These are phyloP conservation scores for Parochlus steinenii DNA, from an alignment of 2,888 invertebrate genomes.

Conservation along the genomic window DNA sequence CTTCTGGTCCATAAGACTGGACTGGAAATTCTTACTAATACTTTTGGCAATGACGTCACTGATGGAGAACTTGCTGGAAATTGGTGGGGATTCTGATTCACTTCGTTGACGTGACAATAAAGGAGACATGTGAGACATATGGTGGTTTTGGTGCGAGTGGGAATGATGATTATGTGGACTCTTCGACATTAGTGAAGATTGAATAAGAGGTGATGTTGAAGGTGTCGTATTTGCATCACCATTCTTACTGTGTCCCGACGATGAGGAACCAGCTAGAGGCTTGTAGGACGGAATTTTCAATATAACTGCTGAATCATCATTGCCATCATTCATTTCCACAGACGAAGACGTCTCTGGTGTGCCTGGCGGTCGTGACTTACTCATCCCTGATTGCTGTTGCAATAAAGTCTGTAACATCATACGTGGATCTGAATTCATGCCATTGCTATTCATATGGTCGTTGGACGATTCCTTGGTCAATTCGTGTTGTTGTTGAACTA, in stretches of 20 bases:
- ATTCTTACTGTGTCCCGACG: conserved; percentile 17
- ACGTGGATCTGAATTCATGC: conserved; percentile 17
- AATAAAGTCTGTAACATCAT: conserved; percentile 15
- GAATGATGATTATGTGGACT: conserved; percentile 20
- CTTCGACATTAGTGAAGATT: conserved; percentile 2
- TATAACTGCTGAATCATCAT: conserved; percentile 51
- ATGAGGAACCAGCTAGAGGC: conserved; percentile 33
- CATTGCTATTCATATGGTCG: conserved; percentile 15
- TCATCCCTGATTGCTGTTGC: conserved; percentile 17
- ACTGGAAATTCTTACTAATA: conserved; percentile 69
- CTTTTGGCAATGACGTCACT: conserved; percentile 85
- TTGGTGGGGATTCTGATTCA: conserved; percentile 39
- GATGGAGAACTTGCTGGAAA: conserved; percentile 42
- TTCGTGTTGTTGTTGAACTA: conserved; percentile 19
- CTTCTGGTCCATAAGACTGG: conserved; percentile 26
- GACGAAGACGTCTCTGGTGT: conserved; percentile 33
- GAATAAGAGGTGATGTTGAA: conserved; percentile 31
- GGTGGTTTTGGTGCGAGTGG: conserved; percentile 20
- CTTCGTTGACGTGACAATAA: conserved; percentile 23
- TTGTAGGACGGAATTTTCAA: conserved; percentile 88
- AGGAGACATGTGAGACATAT: conserved; percentile 33
- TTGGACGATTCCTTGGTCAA: conserved; percentile 13
- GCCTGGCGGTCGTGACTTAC: conserved; percentile 21
- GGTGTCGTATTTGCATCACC: conserved; percentile 35
- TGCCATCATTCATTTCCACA: conserved; percentile 24